phyloP scores from a whole-genome alignment of 2,888 invertebrate genomes.

The Pinctada fucata region DNA sequence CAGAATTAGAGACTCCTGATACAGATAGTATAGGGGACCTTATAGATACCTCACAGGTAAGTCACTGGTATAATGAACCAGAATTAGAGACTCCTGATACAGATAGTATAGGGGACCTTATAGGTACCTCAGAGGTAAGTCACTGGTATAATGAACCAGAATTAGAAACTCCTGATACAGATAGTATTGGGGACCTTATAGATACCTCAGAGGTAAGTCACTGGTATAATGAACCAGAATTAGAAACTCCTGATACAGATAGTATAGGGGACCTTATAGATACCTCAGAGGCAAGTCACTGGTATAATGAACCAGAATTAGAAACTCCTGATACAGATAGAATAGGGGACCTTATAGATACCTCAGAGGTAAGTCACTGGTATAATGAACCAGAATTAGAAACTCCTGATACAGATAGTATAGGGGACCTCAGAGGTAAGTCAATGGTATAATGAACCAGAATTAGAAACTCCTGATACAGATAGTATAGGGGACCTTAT shows the following conservation, averaged over 20 bases:
- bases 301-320: slow-evolving; percentile 64
- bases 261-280: slow-evolving; percentile 77
- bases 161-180: slow-evolving; percentile 60
- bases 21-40: slow-evolving; percentile 78
- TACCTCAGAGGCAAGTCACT: no score
- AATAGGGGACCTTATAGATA: slow-evolving; percentile 78
- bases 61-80: no score
- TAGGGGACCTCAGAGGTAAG: slow-evolving; percentile 78
- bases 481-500: slow-evolving; percentile 78
- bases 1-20: slow-evolving; percentile 63
- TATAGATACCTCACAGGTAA: slow-evolving; percentile 76
- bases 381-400: slow-evolving; percentile 65
- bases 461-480: slow-evolving; percentile 61
- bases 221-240: slow-evolving; percentile 67
- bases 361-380: no score
- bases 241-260: slow-evolving; percentile 73
- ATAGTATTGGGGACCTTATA: slow-evolving; percentile 78
- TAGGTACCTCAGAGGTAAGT: slow-evolving; percentile 77
- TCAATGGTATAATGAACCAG: slow-evolving; percentile 72
- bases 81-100: slow-evolving; percentile 63
- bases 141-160: no score
- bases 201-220: no score
- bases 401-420: slow-evolving; percentile 75
- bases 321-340: slow-evolving; percentile 73
- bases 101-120: slow-evolving; percentile 78